phyloP scores from a whole-genome alignment of 2,888 invertebrate genomes.

The Catocala fraxini region DNA sequence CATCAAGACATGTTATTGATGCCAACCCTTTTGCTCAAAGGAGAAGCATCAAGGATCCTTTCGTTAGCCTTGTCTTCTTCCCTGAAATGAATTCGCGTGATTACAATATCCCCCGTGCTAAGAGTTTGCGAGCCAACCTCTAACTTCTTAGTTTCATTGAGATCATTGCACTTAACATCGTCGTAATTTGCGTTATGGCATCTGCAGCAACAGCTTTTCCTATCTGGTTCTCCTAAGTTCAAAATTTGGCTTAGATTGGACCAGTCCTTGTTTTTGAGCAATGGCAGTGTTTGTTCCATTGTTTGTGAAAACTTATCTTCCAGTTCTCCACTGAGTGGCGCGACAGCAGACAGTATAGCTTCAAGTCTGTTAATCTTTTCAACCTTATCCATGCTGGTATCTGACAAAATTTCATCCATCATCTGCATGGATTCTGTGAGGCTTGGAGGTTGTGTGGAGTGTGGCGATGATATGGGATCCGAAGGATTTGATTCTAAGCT shows the following conservation, averaged over 20 bases:
- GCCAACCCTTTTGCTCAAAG: constrained; percentile 75
- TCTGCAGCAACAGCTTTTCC: constrained; percentile 86
- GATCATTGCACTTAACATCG: constrained; percentile 77
- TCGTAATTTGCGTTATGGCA: constrained; percentile 84
- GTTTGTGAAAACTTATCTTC: constrained; percentile 85
- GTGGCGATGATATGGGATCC: constrained; percentile 92
- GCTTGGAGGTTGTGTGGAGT: constrained; percentile 93
- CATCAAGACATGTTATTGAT: constrained; percentile 83
- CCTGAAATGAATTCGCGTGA: constrained; percentile 92
- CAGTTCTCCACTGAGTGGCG: constrained; percentile 89
- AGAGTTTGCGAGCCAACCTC: constrained; percentile 93
- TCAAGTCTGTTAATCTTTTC: constrained; percentile 96
- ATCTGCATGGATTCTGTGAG: constrained; percentile 96
- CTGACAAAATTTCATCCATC: constrained; percentile 94
- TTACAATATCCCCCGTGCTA: constrained; percentile 97
- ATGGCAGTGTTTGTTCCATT: constrained; percentile 84
- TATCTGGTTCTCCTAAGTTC: constrained; percentile 78
- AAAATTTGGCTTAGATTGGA: constrained; percentile 84
- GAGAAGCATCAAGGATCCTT: constrained; percentile 81
- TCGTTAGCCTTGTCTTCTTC: constrained; percentile 84
- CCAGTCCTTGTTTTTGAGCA: constrained; percentile 86
- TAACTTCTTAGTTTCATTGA: constrained; percentile 79
- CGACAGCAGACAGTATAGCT: constrained; percentile 94
- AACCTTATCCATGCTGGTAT: constrained; percentile 93
- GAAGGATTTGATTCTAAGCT: constrained; percentile 94